A percentile compares a stretch with the other conserved stretches of the same genome.
These are phyloP conservation scores for Amazona vittata DNA, from an alignment of 2,113 vertebrate genomes.

Conservation along the genomic window DNA sequence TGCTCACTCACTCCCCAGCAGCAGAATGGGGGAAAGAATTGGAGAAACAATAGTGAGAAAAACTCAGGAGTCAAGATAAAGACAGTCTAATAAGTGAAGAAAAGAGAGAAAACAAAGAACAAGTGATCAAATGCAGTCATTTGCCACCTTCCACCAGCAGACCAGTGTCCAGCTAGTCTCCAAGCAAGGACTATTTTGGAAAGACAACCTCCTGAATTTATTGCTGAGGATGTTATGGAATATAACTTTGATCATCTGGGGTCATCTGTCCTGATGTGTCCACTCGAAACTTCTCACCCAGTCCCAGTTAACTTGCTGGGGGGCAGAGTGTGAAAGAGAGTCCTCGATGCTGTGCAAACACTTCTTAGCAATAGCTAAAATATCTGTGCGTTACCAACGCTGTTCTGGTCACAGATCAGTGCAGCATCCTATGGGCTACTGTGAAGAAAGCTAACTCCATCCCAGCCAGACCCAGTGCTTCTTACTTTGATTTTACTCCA, in stretches of 20 bases:
- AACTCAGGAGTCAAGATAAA: background rate
- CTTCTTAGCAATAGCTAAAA: background rate
- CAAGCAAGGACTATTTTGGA: background rate
- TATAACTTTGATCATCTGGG: background rate
- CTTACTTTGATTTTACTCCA: background rate
- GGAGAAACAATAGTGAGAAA: background rate
- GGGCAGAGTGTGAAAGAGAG: background rate
- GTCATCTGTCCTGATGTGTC: background rate
- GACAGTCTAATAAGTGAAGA: background rate
- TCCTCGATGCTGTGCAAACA: background rate
- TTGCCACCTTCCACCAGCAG: background rate
- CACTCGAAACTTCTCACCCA: background rate
- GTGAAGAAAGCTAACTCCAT: background rate
- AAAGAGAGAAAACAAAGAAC: background rate
- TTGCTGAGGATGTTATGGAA: background rate
- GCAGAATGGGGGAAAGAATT: background rate
- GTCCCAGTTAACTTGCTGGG: fast-evolving
- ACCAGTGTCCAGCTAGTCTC: fast-evolving
- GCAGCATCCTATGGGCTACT: background rate
- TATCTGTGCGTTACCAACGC: fast-evolving
- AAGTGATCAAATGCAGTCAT: background rate
- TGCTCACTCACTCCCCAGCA: fast-evolving
- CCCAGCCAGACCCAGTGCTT: background rate
- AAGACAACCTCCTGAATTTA: background rate
- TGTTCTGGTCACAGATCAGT: background rate